Evolutionary conservation across 2,797 vertebrate species (phyloP).

Genomic region (Cossypha heuglini): DNA sequence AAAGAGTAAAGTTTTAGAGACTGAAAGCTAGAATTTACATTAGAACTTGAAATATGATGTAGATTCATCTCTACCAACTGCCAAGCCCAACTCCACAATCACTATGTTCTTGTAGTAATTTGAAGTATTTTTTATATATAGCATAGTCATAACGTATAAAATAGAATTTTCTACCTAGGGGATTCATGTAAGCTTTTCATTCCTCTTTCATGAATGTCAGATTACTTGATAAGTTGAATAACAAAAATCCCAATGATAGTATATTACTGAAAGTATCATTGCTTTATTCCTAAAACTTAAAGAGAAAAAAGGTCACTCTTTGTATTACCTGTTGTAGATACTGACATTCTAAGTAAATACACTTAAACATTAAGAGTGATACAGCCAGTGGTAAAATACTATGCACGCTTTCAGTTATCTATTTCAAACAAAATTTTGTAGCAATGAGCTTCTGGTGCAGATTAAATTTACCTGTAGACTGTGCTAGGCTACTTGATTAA

Average conservation of each 20-base stretch:
- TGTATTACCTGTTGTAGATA: not conserved
- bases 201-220: not conserved
- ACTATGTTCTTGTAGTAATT: not conserved
- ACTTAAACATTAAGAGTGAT: not conserved
- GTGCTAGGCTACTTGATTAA: not conserved
- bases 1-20: not conserved
- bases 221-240: conserved; percentile 8
- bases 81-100: not conserved
- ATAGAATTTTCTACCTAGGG: not conserved
- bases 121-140: not conserved
- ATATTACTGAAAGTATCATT: not conserved
- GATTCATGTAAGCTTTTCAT: conserved; percentile 15
- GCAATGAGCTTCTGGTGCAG: not conserved
- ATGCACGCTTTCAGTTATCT: not conserved
- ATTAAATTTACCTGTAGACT: not conserved
- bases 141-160: not conserved
- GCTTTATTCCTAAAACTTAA: not conserved
- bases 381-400: not conserved
- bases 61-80: not conserved
- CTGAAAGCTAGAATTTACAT: not conserved
- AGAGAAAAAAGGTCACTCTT: not conserved
- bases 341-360: not conserved
- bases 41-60: not conserved
- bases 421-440: not conserved
- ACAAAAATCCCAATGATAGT: not conserved